Percentiles rank a stretch among this genome's conserved stretches.
phyloP scores from a whole-genome alignment of 2,888 invertebrate genomes.

The Hipparchia semele region DNA sequence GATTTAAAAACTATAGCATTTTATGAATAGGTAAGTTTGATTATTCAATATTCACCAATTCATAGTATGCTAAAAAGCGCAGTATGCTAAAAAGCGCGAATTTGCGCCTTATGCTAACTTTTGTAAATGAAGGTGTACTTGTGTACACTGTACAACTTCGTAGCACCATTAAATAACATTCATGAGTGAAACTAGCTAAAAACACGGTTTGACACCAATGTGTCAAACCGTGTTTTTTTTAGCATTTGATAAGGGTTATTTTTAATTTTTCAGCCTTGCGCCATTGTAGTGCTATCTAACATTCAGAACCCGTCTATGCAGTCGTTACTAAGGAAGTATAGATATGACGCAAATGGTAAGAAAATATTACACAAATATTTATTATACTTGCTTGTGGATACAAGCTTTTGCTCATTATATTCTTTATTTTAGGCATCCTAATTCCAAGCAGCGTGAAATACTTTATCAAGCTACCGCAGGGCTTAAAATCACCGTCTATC shows the following conservation, averaged over 20 bases:
- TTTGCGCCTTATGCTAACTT: too few species aligned
- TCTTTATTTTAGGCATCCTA: conserved; percentile 55
- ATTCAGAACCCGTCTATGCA: conserved; percentile 66
- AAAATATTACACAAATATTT: neutral
- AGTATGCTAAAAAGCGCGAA: too few species aligned
- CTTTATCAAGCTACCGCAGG: conserved; percentile 68
- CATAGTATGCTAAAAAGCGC: too few species aligned
- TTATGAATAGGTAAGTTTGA: neutral
- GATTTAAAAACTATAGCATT: neutral
- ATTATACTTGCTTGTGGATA: conserved; percentile 6
- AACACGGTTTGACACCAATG: too few species aligned
- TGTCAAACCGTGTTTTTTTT: too few species aligned
- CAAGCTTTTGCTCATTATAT: neutral
- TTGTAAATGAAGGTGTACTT: too few species aligned
- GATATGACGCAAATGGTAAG: conserved; percentile 69
- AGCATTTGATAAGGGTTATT: conserved; percentile 7
- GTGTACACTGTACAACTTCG: too few species aligned
- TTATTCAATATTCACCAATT: too few species aligned
- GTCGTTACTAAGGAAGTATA: conserved; percentile 69
- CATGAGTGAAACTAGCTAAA: too few species aligned
- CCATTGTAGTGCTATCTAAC: conserved; percentile 68
- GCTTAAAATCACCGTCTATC: conserved; percentile 52
- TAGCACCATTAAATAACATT: too few species aligned
- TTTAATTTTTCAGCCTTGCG: conserved; percentile 62
- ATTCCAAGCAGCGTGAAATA: conserved; percentile 76